Percentiles rank a stretch among this genome's conserved stretches.
phyloP scores from a whole-genome alignment of 2,113 vertebrate genomes.

The Sapajus apella region DNA sequence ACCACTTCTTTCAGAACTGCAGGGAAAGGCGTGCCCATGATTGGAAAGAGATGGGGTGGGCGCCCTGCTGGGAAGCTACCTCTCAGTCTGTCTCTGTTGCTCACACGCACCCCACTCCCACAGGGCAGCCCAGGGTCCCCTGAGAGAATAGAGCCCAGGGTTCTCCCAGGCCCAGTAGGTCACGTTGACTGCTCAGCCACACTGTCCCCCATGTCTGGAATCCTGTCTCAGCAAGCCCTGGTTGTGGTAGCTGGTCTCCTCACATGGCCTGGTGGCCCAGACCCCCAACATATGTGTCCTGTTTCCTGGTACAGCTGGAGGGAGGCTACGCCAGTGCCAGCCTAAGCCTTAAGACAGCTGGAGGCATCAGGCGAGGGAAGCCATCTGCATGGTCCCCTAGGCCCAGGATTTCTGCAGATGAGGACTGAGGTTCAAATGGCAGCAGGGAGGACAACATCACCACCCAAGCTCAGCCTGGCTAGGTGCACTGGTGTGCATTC shows the following conservation, averaged over 20 bases:
- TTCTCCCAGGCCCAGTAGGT: neutral
- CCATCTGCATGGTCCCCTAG: rapidly evolving
- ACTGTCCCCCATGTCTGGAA: neutral
- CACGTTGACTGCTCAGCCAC: neutral
- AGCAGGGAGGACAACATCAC: neutral
- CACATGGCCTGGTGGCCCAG: neutral
- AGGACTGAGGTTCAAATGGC: neutral
- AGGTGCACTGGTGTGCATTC: rapidly evolving
- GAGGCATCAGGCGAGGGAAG: neutral
- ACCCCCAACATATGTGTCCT: neutral
- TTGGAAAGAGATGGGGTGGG: neutral
- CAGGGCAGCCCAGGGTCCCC: neutral
- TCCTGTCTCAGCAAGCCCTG: neutral
- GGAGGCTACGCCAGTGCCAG: neutral
- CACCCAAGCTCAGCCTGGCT: rapidly evolving
- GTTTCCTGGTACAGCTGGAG: neutral
- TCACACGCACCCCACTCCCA: rapidly evolving
- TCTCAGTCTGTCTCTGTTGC: neutral
- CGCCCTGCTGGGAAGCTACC: neutral
- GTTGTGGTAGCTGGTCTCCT: neutral
- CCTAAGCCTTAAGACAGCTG: neutral
- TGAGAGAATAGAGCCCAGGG: neutral
- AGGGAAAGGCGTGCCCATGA: rapidly evolving
- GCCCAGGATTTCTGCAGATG: neutral
- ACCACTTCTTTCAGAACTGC: neutral